A percentile compares a stretch with the other conserved stretches of the same genome.
Conservation (phyloP, 1,140 invertebrate genomes). For the Calephelis virginiensis region DNA sequence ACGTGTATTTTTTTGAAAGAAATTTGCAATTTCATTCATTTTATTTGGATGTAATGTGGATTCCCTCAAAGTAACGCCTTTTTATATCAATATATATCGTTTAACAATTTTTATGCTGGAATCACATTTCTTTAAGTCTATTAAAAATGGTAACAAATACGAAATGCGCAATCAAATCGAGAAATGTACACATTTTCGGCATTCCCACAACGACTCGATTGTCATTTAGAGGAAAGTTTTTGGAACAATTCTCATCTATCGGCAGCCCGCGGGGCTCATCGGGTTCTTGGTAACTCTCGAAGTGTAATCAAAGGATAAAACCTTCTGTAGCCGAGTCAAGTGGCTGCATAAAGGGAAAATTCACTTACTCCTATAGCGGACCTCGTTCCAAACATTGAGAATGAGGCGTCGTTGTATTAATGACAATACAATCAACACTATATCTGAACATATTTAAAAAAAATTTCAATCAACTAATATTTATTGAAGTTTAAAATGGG, state of each 20-base stretch:
- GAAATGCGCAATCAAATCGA: slow-evolving; percentile 2
- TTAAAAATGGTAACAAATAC: neutral
- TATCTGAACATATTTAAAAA: neutral
- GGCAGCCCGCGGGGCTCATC: slow-evolving; percentile 43
- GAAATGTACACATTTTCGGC: slow-evolving; percentile 2
- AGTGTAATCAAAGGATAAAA: slow-evolving; percentile 69
- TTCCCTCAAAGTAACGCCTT: no score
- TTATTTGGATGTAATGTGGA: no score
- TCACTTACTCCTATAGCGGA: slow-evolving; percentile 66
- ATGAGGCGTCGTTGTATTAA: slow-evolving; percentile 32
- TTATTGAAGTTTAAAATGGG: no score
- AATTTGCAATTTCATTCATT: no score
- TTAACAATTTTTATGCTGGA: no score
- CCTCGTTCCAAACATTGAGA: slow-evolving; percentile 65
- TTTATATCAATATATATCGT: no score
- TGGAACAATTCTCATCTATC: slow-evolving; percentile 56
- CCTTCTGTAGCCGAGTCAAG: slow-evolving; percentile 64
- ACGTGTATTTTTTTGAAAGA: no score
- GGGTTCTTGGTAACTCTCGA: slow-evolving; percentile 44
- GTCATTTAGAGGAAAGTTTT: slow-evolving; percentile 46
- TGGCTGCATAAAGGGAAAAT: slow-evolving; percentile 68
- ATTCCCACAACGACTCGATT: slow-evolving; percentile 19
- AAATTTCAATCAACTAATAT: neutral
- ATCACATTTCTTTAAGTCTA: no score
- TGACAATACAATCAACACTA: slow-evolving; percentile 28